These are phyloP conservation scores for Rhineura floridana DNA, from an alignment of 2,113 vertebrate species.

Conservation along the genomic window DNA sequence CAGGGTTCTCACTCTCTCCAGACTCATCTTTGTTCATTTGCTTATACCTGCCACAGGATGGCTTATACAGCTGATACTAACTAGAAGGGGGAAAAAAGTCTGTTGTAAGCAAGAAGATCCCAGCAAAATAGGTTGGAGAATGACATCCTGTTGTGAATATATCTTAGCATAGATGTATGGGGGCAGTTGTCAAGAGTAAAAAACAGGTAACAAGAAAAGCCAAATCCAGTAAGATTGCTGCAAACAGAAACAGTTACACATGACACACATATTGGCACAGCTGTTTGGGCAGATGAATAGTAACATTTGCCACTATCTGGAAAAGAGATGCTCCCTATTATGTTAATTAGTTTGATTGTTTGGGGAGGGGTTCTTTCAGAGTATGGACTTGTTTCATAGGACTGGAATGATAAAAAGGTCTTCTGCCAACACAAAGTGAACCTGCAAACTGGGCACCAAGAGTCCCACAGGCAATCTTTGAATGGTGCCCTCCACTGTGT, in stretches of 20 bases:
- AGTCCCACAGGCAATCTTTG: background rate
- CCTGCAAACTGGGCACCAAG: background rate
- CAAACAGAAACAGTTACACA: background rate
- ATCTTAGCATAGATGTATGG: background rate
- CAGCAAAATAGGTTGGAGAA: background rate
- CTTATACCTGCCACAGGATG: background rate
- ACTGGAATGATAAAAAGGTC: background rate
- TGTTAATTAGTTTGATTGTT: background rate
- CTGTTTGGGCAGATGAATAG: background rate
- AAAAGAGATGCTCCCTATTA: background rate
- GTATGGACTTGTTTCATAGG: background rate
- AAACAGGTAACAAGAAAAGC: too few species aligned
- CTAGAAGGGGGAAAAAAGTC: background rate
- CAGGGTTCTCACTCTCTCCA: background rate
- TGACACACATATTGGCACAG: background rate
- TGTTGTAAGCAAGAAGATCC: background rate
- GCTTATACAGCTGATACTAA: background rate
- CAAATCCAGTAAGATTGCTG: background rate
- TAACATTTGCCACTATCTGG: background rate
- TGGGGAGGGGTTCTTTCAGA: background rate
- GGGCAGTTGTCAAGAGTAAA: background rate
- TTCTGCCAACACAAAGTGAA: background rate
- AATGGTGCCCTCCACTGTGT: background rate
- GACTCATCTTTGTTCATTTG: background rate
- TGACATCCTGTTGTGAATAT: background rate